Conservation (phyloP, 2,888 invertebrate species). For the Neoascia interrupta region DNA sequence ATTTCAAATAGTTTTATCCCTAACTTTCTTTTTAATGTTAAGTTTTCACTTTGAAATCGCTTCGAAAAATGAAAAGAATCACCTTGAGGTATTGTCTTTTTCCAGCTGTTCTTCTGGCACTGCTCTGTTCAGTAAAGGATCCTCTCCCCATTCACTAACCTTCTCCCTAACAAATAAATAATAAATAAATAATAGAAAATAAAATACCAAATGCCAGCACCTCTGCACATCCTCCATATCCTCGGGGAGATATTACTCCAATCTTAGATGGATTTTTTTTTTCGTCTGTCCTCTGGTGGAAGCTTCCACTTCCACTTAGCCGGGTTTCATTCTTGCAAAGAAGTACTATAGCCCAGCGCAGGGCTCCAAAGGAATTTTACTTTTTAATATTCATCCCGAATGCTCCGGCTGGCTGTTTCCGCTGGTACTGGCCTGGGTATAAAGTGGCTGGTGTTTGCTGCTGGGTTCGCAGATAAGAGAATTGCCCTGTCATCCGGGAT, state of each 20-base stretch:
- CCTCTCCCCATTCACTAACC: too few species aligned
- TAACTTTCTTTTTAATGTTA: too few species aligned
- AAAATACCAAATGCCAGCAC: constrained; percentile 57
- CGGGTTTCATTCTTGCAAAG: constrained; percentile 25
- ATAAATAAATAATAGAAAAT: constrained; percentile 60
- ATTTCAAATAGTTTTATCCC: too few species aligned
- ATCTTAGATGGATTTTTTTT: too few species aligned
- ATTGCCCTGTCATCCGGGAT: constrained; percentile 86
- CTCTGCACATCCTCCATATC: constrained; percentile 11
- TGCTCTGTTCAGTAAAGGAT: too few species aligned
- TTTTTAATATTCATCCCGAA: constrained; percentile 69
- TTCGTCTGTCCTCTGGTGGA: not conserved
- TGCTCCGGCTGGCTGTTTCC: constrained; percentile 23
- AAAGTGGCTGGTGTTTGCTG: constrained; percentile 71
- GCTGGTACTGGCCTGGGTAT: too few species aligned
- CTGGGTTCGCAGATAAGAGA: constrained; percentile 83
- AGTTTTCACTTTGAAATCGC: too few species aligned
- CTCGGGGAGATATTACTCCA: constrained; percentile 1
- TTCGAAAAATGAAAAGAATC: too few species aligned
- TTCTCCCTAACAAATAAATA: constrained; percentile 61
- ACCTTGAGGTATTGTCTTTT: too few species aligned
- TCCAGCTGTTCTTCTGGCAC: too few species aligned
- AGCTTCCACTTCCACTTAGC: constrained; percentile 32
- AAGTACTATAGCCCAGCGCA: constrained; percentile 30
- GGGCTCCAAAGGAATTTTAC: constrained; percentile 45